Evolutionary conservation across 2,888 invertebrate genomes (phyloP).

Genomic region (Idaea biselata): DNA sequence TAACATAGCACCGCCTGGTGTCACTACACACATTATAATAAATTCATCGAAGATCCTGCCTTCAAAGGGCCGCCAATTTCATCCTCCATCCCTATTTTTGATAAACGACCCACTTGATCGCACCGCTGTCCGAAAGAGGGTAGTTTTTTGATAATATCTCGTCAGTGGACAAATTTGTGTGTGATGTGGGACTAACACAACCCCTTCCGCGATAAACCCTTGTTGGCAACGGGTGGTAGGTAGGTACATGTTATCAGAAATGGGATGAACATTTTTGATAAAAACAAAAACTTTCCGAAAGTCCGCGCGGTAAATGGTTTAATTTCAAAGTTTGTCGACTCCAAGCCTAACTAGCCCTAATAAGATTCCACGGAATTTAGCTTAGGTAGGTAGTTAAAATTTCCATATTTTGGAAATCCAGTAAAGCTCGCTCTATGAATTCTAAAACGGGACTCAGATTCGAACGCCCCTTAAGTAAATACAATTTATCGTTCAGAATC

Average conservation of each 20-base stretch:
- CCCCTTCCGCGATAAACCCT: slow-evolving; percentile 43
- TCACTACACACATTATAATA: slow-evolving; percentile 39
- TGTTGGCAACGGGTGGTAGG: slow-evolving; percentile 32
- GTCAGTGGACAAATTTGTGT: slow-evolving; percentile 71
- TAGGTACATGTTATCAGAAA: slow-evolving; percentile 21
- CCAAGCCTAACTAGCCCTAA: not conserved
- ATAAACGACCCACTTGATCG: slow-evolving; percentile 68
- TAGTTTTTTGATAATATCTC: slow-evolving; percentile 68
- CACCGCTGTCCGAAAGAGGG: slow-evolving; percentile 50
- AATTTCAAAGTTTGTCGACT: not conserved
- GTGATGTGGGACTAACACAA: slow-evolving; percentile 52
- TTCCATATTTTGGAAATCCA: not conserved
- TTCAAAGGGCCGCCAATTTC: slow-evolving; percentile 50
- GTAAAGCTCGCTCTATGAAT: not conserved
- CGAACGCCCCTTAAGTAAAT: not conserved
- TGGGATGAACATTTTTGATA: slow-evolving; percentile 25
- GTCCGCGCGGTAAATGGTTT: not conserved
- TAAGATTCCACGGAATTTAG: slow-evolving; percentile 1
- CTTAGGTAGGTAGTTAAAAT: not conserved
- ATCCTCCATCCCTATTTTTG: slow-evolving; percentile 61
- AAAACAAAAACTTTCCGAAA: slow-evolving; percentile 1
- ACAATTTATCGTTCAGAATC: slow-evolving; percentile 2
- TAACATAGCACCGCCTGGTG: slow-evolving; percentile 14
- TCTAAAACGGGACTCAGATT: not conserved
- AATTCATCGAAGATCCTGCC: slow-evolving; percentile 43